Evolutionary conservation across 2,797 vertebrate genomes (phyloP).

Genomic region (Ibycter americanus): DNA sequence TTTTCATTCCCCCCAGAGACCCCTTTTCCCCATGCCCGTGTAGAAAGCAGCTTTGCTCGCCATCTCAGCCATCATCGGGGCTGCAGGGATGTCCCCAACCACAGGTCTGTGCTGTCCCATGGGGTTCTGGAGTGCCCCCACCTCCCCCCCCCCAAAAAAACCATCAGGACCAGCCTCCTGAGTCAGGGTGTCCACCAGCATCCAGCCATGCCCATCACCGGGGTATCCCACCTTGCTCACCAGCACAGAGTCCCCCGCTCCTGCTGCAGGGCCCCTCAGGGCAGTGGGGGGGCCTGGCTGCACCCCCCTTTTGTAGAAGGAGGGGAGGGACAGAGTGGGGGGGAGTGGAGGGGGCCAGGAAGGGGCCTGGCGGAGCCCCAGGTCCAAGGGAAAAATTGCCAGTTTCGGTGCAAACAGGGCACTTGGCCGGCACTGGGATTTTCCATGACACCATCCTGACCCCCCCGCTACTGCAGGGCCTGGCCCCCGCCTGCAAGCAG

Average conservation of each 20-base stretch:
- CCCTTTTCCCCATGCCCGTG: neutral
- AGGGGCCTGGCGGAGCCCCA: constrained; percentile 70
- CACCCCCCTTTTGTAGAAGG: neutral
- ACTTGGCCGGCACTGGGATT: constrained; percentile 74
- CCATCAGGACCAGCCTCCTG: neutral
- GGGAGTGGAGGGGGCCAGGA: neutral
- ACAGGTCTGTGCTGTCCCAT: neutral
- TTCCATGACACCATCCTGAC: constrained; percentile 77
- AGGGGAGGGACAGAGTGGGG: neutral
- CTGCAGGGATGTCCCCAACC: neutral
- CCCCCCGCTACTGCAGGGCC: neutral
- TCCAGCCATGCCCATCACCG: neutral
- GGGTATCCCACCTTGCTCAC: neutral
- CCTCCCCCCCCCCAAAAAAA: no score
- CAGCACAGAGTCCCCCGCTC: neutral
- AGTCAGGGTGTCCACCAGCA: no score
- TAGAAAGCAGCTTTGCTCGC: neutral
- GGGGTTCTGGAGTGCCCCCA: neutral
- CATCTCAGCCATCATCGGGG: neutral
- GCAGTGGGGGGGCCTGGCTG: neutral
- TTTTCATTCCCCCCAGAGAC: neutral
- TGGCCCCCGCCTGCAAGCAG: neutral
- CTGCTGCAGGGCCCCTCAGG: neutral
- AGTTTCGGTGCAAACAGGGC: constrained; percentile 68
- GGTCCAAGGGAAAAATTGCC: constrained; percentile 46